Evolutionary conservation across 2,113 vertebrate genomes (phyloP), one percentile per base, ranked within the genome.

Genomic region (Rostratula benghalensis): DNA sequence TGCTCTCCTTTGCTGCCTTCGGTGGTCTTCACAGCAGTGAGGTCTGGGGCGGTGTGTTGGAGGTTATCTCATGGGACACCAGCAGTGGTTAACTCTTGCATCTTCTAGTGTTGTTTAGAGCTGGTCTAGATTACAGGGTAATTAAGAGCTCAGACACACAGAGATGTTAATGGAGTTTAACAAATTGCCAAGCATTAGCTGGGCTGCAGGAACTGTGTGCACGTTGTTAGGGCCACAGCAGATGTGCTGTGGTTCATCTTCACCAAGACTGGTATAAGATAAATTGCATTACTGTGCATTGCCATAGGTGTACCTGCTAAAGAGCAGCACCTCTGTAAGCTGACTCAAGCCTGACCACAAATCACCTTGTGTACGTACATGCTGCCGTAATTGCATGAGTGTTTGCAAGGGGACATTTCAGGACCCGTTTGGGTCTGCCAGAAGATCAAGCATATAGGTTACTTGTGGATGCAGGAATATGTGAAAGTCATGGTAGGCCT

Each of bases 261-360:
- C 20, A 51, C 33, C 39, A 7, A 6, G 53, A 11, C 53, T 22
- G 57, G 33, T 4, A 2, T 1, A 7, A 76, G 74, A 64, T 39
- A 30, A 31, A 22, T 31, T 5, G 48, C 4, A 0, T 68, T 64
- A 28, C 70, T 21, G 30, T 2, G 13, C 7, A 0, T 17, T 77
- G 83, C 83, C 35, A 6, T 23, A 23, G 87, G 51, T 71, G 56
- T 54, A 37, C 33, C 56, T 22, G 53, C 46, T 39, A 43, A 43
- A 11, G 75, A 86, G 77, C 89, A 87, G 69, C 17, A 53, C 33
- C 79, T 94, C 79, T 2, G 6, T 41, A 13, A 53, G 75, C 50
- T 73, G 67, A 13, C 61, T 27, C 2, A 27, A 50, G n/a, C 48
- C 82, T 80, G 54, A 37, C 71, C 10, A 5, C 83, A 79, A 30